A percentile compares a stretch with the other conserved stretches of the same genome.
These are phyloP conservation scores for Stenotaenia linearis DNA, from an alignment of 2,888 invertebrate species.

Conservation along the genomic window DNA sequence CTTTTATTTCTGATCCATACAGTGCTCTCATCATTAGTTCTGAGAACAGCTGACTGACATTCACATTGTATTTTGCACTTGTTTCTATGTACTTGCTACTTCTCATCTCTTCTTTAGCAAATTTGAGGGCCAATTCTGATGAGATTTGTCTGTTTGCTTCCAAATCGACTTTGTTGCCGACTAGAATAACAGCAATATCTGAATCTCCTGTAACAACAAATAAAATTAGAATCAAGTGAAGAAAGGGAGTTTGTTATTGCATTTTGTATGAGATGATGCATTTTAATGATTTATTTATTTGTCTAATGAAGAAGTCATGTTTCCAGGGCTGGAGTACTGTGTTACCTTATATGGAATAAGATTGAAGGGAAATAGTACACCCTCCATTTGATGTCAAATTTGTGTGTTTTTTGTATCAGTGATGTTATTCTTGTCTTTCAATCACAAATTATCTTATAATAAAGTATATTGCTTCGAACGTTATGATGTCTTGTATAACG, in stretches of 20 bases:
- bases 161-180: conserved; percentile 40
- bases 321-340: no score
- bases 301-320: no score
- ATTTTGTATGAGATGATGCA: no score
- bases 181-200: conserved; percentile 39
- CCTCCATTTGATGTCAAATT: not conserved
- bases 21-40: conserved; percentile 38
- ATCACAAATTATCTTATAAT: no score
- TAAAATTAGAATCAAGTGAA: no score
- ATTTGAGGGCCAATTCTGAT: conserved; percentile 36
- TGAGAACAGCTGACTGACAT: conserved; percentile 38
- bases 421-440: no score
- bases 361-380: no score
- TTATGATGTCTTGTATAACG: no score
- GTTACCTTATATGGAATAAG: no score
- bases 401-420: not conserved
- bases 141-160: conserved; percentile 38
- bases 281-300: no score
- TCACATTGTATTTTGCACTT: conserved; percentile 40
- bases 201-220: conserved; percentile 33
- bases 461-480: no score
- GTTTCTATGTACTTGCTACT: conserved; percentile 40
- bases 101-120: conserved; percentile 33
- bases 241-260: no score
- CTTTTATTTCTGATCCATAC: conserved; percentile 31